Conservation (phyloP, 2,888 invertebrate genomes). For the Punctoribates punctum region DNA sequence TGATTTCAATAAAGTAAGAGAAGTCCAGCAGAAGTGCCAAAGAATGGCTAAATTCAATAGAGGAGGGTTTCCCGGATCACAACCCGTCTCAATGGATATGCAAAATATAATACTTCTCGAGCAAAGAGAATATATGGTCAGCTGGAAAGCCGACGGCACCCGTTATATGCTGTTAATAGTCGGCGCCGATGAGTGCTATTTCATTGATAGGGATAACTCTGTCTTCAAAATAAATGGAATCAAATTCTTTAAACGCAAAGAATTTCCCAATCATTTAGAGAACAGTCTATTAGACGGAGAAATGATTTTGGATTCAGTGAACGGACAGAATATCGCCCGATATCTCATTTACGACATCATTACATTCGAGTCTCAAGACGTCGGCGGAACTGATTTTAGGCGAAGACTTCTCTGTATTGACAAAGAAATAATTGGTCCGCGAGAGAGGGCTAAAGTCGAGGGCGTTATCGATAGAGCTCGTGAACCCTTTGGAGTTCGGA, state of each 20-base stretch:
- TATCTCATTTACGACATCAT: slow-evolving; percentile 94
- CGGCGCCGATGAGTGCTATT: slow-evolving; percentile 77
- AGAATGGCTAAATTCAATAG: slow-evolving; percentile 73
- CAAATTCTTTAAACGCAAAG: slow-evolving; percentile 71
- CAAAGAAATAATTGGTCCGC: slow-evolving; percentile 58
- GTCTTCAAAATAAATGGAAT: slow-evolving; percentile 76
- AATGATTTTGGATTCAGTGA: slow-evolving; percentile 89
- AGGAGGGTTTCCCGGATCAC: slow-evolving; percentile 88
- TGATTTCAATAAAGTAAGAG: slow-evolving; percentile 61
- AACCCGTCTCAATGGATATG: slow-evolving; percentile 93
- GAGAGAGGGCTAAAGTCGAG: slow-evolving; percentile 70
- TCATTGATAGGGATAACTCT: slow-evolving; percentile 91
- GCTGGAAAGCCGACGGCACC: slow-evolving; percentile 99
- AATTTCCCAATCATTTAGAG: slow-evolving; percentile 65
- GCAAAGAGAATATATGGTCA: slow-evolving; percentile 84
- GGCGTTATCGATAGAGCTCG: slow-evolving; percentile 68
- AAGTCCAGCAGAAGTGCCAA: slow-evolving; percentile 71
- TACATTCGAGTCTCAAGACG: slow-evolving; percentile 70
- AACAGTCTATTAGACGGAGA: slow-evolving; percentile 91
- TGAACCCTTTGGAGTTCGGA: slow-evolving; percentile 86
- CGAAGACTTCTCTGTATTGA: slow-evolving; percentile 70
- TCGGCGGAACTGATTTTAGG: slow-evolving; percentile 73
- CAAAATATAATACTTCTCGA: slow-evolving; percentile 71
- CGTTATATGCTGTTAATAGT: slow-evolving; percentile 96
- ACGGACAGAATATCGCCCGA: slow-evolving; percentile 68